Conservation (phyloP, 2,888 invertebrate species). For the Lingula anatina region DNA sequence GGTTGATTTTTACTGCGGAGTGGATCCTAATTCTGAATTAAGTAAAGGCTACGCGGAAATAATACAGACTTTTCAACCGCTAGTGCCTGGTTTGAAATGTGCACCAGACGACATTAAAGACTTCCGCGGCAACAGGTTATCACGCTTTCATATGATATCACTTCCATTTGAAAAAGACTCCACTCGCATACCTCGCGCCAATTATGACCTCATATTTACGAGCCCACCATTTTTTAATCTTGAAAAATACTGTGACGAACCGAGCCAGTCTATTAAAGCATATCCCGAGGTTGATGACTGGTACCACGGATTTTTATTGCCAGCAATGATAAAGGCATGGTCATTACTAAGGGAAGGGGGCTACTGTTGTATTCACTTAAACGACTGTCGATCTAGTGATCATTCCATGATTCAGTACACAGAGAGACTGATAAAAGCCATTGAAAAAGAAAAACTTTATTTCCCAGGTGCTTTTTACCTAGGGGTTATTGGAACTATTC, state of each 20-base stretch:
- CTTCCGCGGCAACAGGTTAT: neutral
- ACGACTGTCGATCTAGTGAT: too few species aligned
- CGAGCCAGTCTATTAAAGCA: neutral
- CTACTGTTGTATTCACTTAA: neutral
- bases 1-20: neutral
- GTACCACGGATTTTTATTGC: neutral
- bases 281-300: neutral
- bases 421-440: too few species aligned
- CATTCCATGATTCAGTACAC: too few species aligned
- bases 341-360: neutral
- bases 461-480: too few species aligned
- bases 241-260: neutral
- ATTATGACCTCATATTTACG: neutral
- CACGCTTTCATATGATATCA: neutral
- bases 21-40: neutral
- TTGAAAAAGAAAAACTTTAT: too few species aligned
- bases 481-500: too few species aligned
- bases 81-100: too few species aligned
- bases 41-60: neutral
- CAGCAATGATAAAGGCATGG: neutral
- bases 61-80: neutral
- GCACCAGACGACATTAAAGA: too few species aligned
- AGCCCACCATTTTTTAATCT: neutral
- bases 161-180: neutral
- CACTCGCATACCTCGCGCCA: neutral